Evolutionary conservation across 2,797 vertebrate genomes (phyloP).

Genomic region (Crypturellus tataupa): DNA sequence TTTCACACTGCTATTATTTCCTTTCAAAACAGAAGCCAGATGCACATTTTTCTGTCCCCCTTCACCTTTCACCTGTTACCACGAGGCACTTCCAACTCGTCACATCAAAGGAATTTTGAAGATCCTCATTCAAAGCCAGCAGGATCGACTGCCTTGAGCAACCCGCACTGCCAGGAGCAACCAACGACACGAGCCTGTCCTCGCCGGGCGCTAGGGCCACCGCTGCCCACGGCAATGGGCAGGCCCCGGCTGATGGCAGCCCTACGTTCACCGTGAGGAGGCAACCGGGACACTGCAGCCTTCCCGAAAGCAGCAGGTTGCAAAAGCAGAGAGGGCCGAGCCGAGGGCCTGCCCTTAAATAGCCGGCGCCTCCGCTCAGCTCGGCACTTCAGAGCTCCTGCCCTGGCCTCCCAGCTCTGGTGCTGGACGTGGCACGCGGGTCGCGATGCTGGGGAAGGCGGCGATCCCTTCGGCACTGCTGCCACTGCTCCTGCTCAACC

Average conservation of each 20-base stretch:
- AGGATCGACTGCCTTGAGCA: slow-evolving; percentile 17
- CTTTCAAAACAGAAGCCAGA: background rate
- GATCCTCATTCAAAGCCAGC: background rate
- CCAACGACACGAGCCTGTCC: background rate
- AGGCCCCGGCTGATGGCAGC: background rate
- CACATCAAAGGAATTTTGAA: slow-evolving; percentile 25
- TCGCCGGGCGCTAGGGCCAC: slow-evolving; percentile 26
- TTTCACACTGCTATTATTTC: background rate
- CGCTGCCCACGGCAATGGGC: background rate
- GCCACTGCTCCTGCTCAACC: slow-evolving; percentile 18
- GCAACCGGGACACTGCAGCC: background rate
- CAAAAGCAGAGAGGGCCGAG: accelerated
- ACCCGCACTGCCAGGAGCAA: slow-evolving; percentile 11
- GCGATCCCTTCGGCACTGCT: slow-evolving; percentile 4
- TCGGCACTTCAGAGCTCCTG: accelerated
- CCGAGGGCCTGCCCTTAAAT: slow-evolving; percentile 39
- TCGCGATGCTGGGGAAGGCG: slow-evolving; percentile 5
- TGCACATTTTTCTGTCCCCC: background rate
- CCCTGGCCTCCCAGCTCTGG: background rate
- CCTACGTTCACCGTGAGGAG: background rate
- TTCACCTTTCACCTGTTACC: slow-evolving; percentile 34
- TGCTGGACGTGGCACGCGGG: background rate
- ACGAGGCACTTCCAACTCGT: background rate
- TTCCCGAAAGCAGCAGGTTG: too few species aligned
- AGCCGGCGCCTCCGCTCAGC: background rate